Conservation (phyloP, 2,797 vertebrate species). For the Notolabrus celidotus region DNA sequence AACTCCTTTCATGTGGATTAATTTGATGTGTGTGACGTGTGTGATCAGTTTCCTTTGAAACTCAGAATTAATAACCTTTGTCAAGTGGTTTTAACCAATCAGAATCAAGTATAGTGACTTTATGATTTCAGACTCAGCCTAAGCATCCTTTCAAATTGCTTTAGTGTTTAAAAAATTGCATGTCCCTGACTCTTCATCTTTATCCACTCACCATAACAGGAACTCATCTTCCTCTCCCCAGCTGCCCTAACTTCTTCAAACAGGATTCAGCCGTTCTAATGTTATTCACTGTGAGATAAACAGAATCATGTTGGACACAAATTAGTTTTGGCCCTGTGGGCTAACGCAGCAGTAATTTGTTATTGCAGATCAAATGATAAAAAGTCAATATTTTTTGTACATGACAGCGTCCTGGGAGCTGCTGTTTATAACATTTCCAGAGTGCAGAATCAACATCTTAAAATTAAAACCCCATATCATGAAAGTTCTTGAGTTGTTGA, state of each 20-base stretch:
- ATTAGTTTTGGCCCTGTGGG: slow-evolving; percentile 33
- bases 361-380: slow-evolving; percentile 36
- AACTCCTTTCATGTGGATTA: too few species aligned
- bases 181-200: slow-evolving; percentile 23
- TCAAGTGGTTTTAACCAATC: too few species aligned
- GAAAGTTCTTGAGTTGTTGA: slow-evolving; percentile 16
- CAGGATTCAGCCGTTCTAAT: not conserved
- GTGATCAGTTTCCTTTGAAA: too few species aligned
- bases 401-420: slow-evolving; percentile 14
- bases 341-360: slow-evolving; percentile 25
- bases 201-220: slow-evolving; percentile 1
- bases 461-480: slow-evolving; percentile 25
- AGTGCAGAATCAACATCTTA: slow-evolving; percentile 28
- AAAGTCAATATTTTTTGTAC: slow-evolving; percentile 29
- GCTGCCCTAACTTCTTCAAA: slow-evolving; percentile 4
- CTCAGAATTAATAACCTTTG: too few species aligned
- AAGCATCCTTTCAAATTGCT: too few species aligned
- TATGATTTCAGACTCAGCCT: too few species aligned
- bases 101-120: too few species aligned
- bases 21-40: too few species aligned
- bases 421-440: slow-evolving; percentile 25
- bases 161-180: not conserved
- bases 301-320: slow-evolving; percentile 9
- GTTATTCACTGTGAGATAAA: slow-evolving; percentile 9
- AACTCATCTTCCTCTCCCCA: slow-evolving; percentile 10